Base-by-base conservation (phyloP, 2,888 invertebrate species). In the Gerris lacustris region DNA sequence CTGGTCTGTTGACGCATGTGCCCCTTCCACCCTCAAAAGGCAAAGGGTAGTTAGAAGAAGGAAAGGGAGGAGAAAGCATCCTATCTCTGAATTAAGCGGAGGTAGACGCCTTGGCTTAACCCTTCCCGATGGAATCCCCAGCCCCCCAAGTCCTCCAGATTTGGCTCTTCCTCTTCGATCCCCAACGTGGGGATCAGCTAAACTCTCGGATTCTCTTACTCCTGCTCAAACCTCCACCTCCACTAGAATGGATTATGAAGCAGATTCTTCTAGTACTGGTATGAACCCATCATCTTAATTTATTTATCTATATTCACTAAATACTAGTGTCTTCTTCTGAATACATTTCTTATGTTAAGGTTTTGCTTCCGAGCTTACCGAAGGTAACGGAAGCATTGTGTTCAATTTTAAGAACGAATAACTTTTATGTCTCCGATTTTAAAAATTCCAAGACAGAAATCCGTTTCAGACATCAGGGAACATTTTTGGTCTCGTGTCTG, bases 181-280 rank as follows among this genome's bases (percentile, higher is more conserved):
- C 15, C 64, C 64, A n/a, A 18, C n/a, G 15, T 64, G 64, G 64
- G 5, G 84, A 84, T 77, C 84, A 84, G 0, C 82, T 83, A 6
- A 83, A 83, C 43, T 83, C 83, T 66, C 55, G 9, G 55, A 55
- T 15, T 55, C 55, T 55, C 15, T 55, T 11, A 55, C 55, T 15
- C 55, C 55, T 55, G 55, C 55, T 9, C 55, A 55, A 55, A 11
- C 55, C 9, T 45, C 69, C 63, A 55, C 69, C 67, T 63, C 72
- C 9, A 80, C 81, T 44, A 77, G 82, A 66, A 78, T 81, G 73
- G 83, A 82, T 76, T 77, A 82, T 67, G 74, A 78, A 9, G 83
- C 82, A 71, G 80, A 80, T 45, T 81, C 82, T 11, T 80, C 81
- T 9, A 73, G 70, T 45, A 75, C 66, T 62, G 72, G 69, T 63